Conservation (phyloP, 2,113 vertebrate species). For the Siniperca knerii region DNA sequence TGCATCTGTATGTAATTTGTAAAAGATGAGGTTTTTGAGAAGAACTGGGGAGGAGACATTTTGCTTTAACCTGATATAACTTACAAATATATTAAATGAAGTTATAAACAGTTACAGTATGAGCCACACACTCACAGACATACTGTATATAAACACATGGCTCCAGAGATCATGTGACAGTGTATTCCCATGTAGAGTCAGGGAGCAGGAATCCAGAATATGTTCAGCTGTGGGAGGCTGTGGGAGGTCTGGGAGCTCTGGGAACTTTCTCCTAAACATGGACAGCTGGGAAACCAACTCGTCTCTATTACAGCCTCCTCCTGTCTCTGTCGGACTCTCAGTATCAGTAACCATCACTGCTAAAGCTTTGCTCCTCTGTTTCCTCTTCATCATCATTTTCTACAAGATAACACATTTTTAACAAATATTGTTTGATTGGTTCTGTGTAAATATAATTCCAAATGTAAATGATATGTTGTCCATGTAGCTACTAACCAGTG, state of each 20-base stretch:
- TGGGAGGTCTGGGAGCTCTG: conserved; percentile 56
- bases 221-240: conserved; percentile 76
- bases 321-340: background rate
- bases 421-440: background rate
- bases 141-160: conserved; percentile 38
- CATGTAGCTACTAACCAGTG: background rate
- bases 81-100: background rate
- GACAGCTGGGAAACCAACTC: conserved; percentile 53
- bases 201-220: conserved; percentile 73
- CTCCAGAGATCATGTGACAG: conserved; percentile 46
- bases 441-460: background rate
- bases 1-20: background rate
- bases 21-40: background rate
- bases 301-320: background rate
- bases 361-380: background rate
- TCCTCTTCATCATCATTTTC: background rate
- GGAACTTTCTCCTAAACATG: conserved; percentile 46
- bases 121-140: conserved; percentile 15
- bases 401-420: background rate
- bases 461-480: background rate
- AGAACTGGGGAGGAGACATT: background rate
- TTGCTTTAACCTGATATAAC: background rate
- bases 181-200: conserved; percentile 74
- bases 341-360: background rate
- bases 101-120: background rate